Conservation (phyloP, 2,888 invertebrate species). For the Zaprionus lineosus region DNA sequence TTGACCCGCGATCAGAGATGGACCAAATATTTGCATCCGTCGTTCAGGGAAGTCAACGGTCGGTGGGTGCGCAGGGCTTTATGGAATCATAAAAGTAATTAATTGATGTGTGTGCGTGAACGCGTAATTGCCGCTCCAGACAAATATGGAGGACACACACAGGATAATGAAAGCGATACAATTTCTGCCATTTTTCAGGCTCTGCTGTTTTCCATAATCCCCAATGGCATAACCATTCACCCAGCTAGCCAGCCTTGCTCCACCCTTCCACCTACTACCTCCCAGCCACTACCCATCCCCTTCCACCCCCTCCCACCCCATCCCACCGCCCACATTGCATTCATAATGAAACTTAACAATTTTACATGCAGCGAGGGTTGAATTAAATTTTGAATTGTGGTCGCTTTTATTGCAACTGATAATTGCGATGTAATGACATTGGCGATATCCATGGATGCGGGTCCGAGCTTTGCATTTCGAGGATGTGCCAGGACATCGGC, state of each 20-base stretch:
- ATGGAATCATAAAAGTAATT: conserved; percentile 74
- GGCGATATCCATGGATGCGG: conserved; percentile 16
- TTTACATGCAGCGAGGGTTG: conserved; percentile 54
- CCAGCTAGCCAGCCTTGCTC: not conserved
- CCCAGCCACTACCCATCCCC: not conserved
- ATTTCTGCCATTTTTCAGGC: conserved; percentile 61
- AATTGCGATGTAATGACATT: conserved; percentile 72
- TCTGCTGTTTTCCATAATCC: conserved; percentile 49
- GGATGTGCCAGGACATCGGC: conserved; percentile 11
- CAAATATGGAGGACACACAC: conserved; percentile 55
- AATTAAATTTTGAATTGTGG: conserved; percentile 71
- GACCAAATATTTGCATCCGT: conserved; percentile 61
- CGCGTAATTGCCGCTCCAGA: conserved; percentile 60
- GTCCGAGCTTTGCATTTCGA: conserved; percentile 4
- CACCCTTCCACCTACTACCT: not conserved
- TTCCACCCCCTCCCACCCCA: not conserved
- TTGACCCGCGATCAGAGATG: conserved; percentile 28
- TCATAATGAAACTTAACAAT: conserved; percentile 71
- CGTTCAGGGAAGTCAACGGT: not conserved
- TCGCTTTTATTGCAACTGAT: conserved; percentile 69
- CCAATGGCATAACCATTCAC: conserved; percentile 1
- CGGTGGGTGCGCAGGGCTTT: conserved; percentile 25
- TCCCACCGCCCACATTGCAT: conserved; percentile 19
- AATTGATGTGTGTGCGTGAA: conserved; percentile 62
- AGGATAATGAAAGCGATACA: conserved; percentile 47